Evolutionary conservation across 2,113 vertebrate genomes (phyloP).

Genomic region (Grallaria varia): DNA sequence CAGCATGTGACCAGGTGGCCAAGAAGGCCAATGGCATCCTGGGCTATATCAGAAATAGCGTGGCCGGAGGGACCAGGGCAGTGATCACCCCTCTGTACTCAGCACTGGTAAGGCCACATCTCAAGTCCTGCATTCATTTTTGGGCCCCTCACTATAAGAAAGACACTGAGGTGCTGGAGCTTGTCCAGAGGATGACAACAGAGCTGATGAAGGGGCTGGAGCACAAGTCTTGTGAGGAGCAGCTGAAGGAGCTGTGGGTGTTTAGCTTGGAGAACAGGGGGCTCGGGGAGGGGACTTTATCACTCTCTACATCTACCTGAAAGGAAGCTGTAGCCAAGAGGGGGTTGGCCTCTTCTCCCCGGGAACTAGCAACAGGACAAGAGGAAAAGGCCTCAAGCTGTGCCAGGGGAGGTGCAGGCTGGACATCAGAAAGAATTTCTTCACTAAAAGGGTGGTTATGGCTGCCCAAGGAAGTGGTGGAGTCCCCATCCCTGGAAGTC

Average conservation of each 20-base stretch:
- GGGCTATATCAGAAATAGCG: not conserved
- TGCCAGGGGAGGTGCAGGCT: not conserved
- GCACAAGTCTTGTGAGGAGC: not conserved
- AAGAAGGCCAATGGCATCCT: not conserved
- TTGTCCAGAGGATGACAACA: not conserved
- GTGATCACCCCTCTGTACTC: not conserved
- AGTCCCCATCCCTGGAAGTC: not conserved
- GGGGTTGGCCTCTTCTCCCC: not conserved
- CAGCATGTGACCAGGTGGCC: not conserved
- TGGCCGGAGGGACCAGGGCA: not conserved
- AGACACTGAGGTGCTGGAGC: not conserved
- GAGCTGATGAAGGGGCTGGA: not conserved
- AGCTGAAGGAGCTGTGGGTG: not conserved
- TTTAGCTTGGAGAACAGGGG: not conserved
- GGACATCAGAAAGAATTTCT: not conserved
- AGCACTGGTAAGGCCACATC: not conserved
- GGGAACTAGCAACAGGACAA: not conserved
- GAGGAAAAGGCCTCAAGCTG: not conserved
- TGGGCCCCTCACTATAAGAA: not conserved
- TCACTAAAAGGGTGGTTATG: not conserved
- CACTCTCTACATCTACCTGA: not conserved
- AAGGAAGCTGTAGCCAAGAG: not conserved
- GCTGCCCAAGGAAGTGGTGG: not conserved
- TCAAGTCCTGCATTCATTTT: rapidly evolving
- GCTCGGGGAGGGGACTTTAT: too few species aligned